A percentile compares a stretch with the other conserved stretches of the same genome.
Conservation (phyloP, 2,113 vertebrate genomes). For the Scopus umbretta region DNA sequence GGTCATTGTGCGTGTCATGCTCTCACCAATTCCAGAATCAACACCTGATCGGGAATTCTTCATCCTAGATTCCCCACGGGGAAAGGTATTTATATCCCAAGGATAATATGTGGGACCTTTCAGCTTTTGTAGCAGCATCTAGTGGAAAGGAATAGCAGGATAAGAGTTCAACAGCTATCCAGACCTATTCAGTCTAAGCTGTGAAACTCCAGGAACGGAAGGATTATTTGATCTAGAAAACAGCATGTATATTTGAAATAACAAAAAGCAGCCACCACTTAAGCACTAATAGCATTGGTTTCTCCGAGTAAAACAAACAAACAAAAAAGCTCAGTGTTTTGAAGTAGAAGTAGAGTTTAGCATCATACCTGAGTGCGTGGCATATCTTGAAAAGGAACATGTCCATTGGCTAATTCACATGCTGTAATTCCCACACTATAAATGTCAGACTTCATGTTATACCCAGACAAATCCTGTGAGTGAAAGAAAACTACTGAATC, state of each 20-base stretch:
- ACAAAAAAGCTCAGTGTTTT: neutral
- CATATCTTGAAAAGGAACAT: conserved; percentile 94
- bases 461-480: conserved; percentile 90
- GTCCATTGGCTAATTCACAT: conserved; percentile 93
- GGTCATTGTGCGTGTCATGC: conserved; percentile 81
- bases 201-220: neutral
- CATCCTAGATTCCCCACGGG: conserved; percentile 82
- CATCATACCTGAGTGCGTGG: conserved; percentile 87
- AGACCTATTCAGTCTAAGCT: neutral
- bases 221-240: neutral
- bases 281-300: neutral
- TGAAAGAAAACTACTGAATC: neutral
- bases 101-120: conserved; percentile 86
- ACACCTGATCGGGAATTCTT: conserved; percentile 90
- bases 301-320: neutral
- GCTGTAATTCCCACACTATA: conserved; percentile 96
- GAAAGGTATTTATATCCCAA: conserved; percentile 80
- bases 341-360: neutral
- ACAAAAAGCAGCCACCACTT: neutral
- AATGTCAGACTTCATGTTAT: conserved; percentile 96
- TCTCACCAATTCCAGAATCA: conserved; percentile 94
- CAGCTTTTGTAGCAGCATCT: conserved; percentile 97
- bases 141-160: neutral
- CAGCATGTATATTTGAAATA: neutral
- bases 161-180: neutral